A percentile compares a stretch with the other conserved stretches of the same genome.
These are phyloP conservation scores for Puffinus mauretanicus DNA, from an alignment of 2,113 vertebrate species.

Conservation along the genomic window DNA sequence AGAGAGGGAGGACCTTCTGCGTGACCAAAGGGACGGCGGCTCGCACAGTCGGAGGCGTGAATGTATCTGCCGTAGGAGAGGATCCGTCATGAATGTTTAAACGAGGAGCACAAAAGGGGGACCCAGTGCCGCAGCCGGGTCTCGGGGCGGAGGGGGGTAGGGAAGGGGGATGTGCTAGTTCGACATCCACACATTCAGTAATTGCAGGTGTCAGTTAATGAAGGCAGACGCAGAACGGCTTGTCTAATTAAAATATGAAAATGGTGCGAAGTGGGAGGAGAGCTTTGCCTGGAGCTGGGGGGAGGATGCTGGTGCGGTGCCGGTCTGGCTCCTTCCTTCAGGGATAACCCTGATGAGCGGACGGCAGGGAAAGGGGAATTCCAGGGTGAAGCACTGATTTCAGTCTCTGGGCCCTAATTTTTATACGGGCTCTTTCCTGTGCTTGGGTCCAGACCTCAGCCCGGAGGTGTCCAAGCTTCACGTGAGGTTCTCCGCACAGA, in stretches of 20 bases:
- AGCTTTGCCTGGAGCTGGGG: background rate
- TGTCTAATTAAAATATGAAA: background rate
- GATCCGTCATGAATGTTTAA: background rate
- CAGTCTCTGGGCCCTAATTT: accelerated
- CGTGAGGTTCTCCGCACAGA: accelerated
- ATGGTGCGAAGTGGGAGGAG: background rate
- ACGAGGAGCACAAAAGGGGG: background rate
- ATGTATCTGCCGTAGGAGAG: background rate
- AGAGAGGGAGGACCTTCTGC: background rate
- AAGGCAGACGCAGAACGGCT: background rate
- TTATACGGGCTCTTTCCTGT: background rate
- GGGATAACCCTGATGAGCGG: background rate
- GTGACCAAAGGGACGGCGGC: background rate
- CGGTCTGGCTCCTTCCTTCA: background rate
- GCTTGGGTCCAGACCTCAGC: too few species aligned
- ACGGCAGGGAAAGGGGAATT: background rate
- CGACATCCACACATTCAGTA: background rate
- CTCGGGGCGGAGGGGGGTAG: background rate
- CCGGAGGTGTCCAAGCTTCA: background rate
- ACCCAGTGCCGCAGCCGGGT: background rate
- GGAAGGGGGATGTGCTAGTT: background rate
- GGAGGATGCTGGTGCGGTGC: background rate
- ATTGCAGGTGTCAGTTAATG: slow-evolving; percentile 22
- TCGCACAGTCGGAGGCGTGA: background rate
- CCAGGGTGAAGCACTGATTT: accelerated